Evolutionary conservation across 2,113 vertebrate species (phyloP).

Genomic region (Martes martes): DNA sequence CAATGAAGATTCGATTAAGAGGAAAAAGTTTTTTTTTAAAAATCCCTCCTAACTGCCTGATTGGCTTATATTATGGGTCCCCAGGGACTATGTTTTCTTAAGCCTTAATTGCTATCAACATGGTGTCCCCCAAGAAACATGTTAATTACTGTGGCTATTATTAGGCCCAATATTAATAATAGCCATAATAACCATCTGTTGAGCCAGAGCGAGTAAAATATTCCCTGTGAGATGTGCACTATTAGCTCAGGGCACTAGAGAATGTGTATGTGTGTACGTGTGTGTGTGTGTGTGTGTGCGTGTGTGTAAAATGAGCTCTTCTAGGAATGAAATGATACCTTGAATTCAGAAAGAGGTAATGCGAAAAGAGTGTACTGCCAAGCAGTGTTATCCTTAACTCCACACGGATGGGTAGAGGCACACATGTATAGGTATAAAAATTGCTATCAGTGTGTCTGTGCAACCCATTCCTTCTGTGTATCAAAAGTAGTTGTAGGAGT

Average conservation of each 20-base stretch:
- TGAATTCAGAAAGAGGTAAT: not conserved
- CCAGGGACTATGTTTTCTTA: not conserved
- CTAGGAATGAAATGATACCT: not conserved
- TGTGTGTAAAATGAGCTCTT: conserved; percentile 10
- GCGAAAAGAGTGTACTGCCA: not conserved
- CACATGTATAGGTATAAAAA: not conserved
- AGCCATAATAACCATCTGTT: not conserved
- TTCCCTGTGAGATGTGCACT: not conserved
- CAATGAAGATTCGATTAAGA: not conserved
- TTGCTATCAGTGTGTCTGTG: not conserved
- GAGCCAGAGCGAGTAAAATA: not conserved
- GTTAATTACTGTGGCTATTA: not conserved
- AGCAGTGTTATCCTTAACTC: not conserved
- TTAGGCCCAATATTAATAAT: not conserved
- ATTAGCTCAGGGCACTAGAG: not conserved
- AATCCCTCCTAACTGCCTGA: not conserved
- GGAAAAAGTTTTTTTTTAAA: not conserved
- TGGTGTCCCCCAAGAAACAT: not conserved
- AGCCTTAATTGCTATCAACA: not conserved
- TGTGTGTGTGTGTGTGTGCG: not conserved
- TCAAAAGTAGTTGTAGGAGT: not conserved
- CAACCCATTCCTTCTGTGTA: not conserved
- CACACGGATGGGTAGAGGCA: not conserved
- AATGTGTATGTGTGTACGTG: too few relatives aligned
- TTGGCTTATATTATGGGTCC: not conserved